Conservation (phyloP, 2,888 invertebrate genomes). For the Folsomia candida region DNA sequence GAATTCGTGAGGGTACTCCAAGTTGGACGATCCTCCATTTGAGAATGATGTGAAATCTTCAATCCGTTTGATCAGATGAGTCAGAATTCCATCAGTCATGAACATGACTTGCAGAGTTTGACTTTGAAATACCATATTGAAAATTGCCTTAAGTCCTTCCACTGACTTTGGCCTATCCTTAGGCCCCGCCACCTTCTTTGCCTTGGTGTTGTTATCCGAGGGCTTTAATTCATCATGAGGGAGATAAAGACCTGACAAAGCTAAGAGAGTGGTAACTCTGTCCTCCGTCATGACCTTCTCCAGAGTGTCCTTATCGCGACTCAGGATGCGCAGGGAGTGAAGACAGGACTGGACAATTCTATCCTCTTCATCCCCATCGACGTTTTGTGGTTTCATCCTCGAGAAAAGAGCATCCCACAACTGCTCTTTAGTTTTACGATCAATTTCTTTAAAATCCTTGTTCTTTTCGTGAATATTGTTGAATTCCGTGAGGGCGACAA, state of each 20-base stretch:
- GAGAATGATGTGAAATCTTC: slow-evolving; percentile 63
- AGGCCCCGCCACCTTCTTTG: neutral
- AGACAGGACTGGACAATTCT: slow-evolving; percentile 61
- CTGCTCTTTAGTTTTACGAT: slow-evolving; percentile 54
- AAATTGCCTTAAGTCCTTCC: slow-evolving; percentile 83
- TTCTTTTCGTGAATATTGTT: neutral
- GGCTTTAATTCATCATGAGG: too few relatives aligned
- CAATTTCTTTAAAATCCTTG: neutral
- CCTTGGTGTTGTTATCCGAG: neutral
- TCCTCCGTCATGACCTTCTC: slow-evolving; percentile 67
- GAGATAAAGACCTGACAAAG: slow-evolving; percentile 61
- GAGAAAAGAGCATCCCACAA: slow-evolving; percentile 65
- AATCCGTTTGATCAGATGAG: slow-evolving; percentile 71
- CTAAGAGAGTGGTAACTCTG: slow-evolving; percentile 67
- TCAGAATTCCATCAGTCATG: slow-evolving; percentile 64
- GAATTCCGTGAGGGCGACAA: neutral
- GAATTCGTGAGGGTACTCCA: slow-evolving; percentile 64
- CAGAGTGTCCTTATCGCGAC: slow-evolving; percentile 74
- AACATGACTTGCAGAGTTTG: slow-evolving; percentile 63
- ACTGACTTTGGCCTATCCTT: slow-evolving; percentile 52
- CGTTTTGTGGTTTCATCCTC: slow-evolving; percentile 57
- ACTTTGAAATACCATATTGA: slow-evolving; percentile 82
- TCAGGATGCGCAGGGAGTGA: slow-evolving; percentile 64
- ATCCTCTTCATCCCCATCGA: slow-evolving; percentile 41
- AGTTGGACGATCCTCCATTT: slow-evolving; percentile 51